A percentile compares a stretch with the other conserved stretches of the same genome.
Evolutionary conservation across 2,888 invertebrate genomes (phyloP).

Genomic region (Petrophora chlorosata): DNA sequence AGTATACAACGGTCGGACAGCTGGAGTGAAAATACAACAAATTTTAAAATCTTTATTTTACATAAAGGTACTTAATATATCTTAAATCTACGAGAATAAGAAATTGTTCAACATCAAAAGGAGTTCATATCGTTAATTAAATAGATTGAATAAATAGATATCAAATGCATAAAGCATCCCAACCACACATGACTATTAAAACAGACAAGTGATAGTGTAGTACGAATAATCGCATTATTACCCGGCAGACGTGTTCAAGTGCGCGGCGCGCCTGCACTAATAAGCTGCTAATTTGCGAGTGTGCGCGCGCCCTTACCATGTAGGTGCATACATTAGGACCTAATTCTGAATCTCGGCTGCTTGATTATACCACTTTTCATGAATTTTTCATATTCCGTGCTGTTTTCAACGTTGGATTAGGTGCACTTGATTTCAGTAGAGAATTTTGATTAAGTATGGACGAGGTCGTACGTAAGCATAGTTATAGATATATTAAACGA

Average conservation of each 20-base stretch:
- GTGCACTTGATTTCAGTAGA: background rate
- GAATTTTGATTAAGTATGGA: background rate
- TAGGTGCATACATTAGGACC: constrained; percentile 68
- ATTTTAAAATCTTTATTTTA: too few relatives aligned
- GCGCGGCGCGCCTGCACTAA: constrained; percentile 45
- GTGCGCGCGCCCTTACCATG: constrained; percentile 52
- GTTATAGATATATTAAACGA: too few relatives aligned
- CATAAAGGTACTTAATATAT: too few relatives aligned
- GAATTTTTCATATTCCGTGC: constrained; percentile 61
- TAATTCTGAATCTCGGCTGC: constrained; percentile 56
- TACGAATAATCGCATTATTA: constrained; percentile 29
- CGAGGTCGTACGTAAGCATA: too few relatives aligned
- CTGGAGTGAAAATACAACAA: too few relatives aligned
- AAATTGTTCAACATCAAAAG: background rate
- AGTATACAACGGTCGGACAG: too few relatives aligned
- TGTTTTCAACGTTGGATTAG: constrained; percentile 38
- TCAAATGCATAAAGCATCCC: background rate
- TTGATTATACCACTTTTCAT: constrained; percentile 50
- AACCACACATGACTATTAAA: constrained; percentile 33
- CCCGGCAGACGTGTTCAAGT: constrained; percentile 60
- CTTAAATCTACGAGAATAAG: too few relatives aligned
- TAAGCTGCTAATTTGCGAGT: constrained; percentile 66
- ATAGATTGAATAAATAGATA: background rate
- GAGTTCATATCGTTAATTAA: background rate
- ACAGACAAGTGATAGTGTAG: constrained; percentile 24